A percentile compares a stretch with the other conserved stretches of the same genome.
Conservation (phyloP, 2,797 vertebrate species). For the Vespertilio murinus region DNA sequence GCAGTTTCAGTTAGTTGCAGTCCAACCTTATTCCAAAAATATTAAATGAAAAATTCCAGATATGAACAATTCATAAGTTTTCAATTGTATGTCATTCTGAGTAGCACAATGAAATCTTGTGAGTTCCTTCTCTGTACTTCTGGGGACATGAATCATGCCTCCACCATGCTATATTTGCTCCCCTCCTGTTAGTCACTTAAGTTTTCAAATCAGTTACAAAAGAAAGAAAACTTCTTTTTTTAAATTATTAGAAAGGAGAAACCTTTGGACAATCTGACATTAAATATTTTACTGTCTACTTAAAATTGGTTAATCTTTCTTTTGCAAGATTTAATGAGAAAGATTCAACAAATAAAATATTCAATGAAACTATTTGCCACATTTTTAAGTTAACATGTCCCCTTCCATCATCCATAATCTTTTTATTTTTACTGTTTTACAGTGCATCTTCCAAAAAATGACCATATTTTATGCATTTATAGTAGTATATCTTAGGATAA, state of each 20-base stretch:
- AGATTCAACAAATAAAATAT: slow-evolving; percentile 28
- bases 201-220: neutral
- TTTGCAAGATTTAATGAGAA: slow-evolving; percentile 25
- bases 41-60: neutral
- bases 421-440: neutral
- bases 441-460: neutral
- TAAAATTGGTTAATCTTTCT: slow-evolving; percentile 24
- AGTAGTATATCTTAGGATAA: neutral
- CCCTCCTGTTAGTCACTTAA: neutral
- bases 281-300: neutral
- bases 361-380: neutral
- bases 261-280: slow-evolving; percentile 29
- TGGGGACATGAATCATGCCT: neutral
- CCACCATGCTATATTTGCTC: neutral
- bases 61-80: neutral
- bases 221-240: neutral
- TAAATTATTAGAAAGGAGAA: slow-evolving; percentile 43
- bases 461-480: neutral
- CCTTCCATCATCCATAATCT: neutral
- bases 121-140: neutral
- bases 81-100: neutral
- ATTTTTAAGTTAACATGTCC: neutral
- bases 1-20: neutral
- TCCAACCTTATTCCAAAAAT: neutral
- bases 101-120: neutral